Evolutionary conservation across 2,888 invertebrate genomes (phyloP), one percentile per base, ranked within the genome.

Genomic region (Stenolophus ochropezus): DNA sequence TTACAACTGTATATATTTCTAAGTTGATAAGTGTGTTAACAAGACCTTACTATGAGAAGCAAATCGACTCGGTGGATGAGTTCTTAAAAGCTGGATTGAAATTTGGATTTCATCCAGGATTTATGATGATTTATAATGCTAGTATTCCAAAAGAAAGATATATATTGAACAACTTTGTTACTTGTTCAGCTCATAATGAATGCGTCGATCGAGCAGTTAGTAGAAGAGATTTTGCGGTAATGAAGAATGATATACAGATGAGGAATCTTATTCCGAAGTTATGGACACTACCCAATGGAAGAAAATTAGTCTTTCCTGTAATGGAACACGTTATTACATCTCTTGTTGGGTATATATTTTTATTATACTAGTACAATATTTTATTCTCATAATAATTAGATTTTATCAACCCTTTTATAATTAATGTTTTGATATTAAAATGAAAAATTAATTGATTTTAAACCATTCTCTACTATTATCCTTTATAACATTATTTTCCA

Each of bases 21-120:
- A 74, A 83, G 8, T 8, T 82, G 8, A 69, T 79, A 4, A 51
- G 49, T 4, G 81, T 47, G 6, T 69, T 84, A 8, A 83, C 82
- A 69, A 76, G 69, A 27, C 73, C 73, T 2, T 18, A 16, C 0
- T 82, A 77, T 16, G 71, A 81, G 18, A 58, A 53, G 18, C 81
- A 81, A 51, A 82, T 84, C 18, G 21, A 69, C 8, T 81, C 69
- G 4, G 49, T 82, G 0, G 16, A 81, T 6, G 81, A 83, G 18
- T n/a, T 83, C 33, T 69, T 78, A 5, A 65, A 69, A 18, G 80
- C 79, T 6, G 78, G 80, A 51, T 47, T 83, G 2, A 27, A 75
- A 21, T 14, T 76, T 75, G 47, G 82, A 77, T 65, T 82, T 77
- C 16, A 82, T 71, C 71, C 71, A 1, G 5, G 18, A 4, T 71